Evolutionary conservation across 1,140 invertebrate species (phyloP).

Genomic region (Zaprionus davidi): DNA sequence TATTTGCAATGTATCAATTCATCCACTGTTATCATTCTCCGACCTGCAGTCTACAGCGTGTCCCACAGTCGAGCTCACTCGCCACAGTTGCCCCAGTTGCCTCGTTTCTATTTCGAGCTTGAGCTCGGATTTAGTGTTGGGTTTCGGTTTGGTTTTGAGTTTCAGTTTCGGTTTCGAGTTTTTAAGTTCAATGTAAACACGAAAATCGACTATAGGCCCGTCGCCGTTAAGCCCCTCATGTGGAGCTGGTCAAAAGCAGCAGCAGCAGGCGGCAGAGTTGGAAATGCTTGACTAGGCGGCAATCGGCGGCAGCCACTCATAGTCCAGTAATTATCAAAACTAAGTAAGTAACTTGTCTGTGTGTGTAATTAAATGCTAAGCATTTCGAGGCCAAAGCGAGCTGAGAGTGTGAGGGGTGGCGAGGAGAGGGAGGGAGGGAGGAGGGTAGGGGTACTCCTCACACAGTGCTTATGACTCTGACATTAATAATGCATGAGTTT

Average conservation of each 20-base stretch:
- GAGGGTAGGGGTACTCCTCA: background rate
- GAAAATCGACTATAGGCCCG: conserved; percentile 26
- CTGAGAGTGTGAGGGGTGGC: background rate
- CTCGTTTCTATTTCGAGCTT: conserved; percentile 23
- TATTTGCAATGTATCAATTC: background rate
- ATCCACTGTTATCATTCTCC: too few relatives aligned
- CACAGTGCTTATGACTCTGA: conserved; percentile 17
- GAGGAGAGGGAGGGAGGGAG: background rate
- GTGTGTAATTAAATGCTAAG: conserved; percentile 63
- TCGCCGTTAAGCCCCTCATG: background rate
- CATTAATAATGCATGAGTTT: conserved; percentile 57
- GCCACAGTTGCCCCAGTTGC: background rate
- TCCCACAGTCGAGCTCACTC: background rate
- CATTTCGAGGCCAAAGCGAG: conserved; percentile 50
- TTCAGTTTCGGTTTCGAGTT: conserved; percentile 22
- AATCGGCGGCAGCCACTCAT: conserved; percentile 48
- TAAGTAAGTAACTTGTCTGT: conserved; percentile 36
- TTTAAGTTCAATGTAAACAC: conserved; percentile 72
- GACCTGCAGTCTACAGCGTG: conserved; percentile 1
- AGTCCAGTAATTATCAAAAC: conserved; percentile 75
- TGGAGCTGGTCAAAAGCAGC: conserved; percentile 32
- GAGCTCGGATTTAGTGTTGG: background rate
- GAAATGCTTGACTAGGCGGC: conserved; percentile 19
- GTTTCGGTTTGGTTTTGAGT: conserved; percentile 14
- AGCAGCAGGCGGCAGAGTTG: background rate